Conservation (phyloP, 1,140 invertebrate genomes). For the Adelges cooleyi region DNA sequence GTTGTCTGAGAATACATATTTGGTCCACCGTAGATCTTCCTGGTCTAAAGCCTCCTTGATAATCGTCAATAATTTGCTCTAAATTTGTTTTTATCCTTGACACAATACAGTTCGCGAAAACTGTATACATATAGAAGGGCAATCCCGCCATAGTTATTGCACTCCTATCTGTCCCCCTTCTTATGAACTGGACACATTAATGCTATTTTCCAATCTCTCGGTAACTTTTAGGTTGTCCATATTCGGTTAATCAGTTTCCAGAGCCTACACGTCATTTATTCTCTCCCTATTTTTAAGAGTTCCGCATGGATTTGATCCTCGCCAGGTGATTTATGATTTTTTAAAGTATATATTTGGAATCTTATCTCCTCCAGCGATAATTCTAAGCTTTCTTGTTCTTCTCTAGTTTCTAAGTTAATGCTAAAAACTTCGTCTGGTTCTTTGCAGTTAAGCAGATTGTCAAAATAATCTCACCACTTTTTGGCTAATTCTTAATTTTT, state of each 20-base stretch:
- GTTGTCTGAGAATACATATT: background rate
- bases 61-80: background rate
- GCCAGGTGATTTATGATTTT: slow-evolving; percentile 7
- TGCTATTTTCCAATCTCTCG: slow-evolving; percentile 30
- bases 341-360: slow-evolving; percentile 15
- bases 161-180: slow-evolving; percentile 30
- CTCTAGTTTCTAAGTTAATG: background rate
- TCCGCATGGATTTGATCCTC: slow-evolving; percentile 25
- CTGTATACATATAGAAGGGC: slow-evolving; percentile 4
- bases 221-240: slow-evolving; percentile 29
- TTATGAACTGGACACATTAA: slow-evolving; percentile 31
- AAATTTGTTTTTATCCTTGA: no score
- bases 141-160: slow-evolving; percentile 22
- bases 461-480: background rate
- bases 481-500: background rate
- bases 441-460: background rate
- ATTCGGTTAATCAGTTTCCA: slow-evolving; percentile 28
- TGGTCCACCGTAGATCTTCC: background rate
- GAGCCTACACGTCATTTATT: background rate
- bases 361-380: background rate
- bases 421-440: background rate
- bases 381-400: background rate
- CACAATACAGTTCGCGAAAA: background rate
- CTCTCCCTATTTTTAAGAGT: slow-evolving; percentile 29
- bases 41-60: background rate